Evolutionary conservation across 2,797 vertebrate genomes (phyloP), one percentile per base, ranked within the genome.

Genomic region (Melanitta fusca): DNA sequence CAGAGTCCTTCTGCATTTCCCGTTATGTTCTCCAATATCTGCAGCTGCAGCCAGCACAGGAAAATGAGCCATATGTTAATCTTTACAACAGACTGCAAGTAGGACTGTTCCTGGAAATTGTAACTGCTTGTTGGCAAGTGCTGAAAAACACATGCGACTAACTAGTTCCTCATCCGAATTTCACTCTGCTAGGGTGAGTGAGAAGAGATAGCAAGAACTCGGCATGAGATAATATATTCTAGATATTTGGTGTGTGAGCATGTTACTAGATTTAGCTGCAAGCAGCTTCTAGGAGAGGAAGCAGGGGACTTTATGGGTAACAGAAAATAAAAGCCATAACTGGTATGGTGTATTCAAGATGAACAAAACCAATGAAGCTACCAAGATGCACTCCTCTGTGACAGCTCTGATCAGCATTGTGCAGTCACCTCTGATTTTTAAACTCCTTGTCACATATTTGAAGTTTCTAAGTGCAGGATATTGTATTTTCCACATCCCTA

Each of bases 1-100:
- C 22, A 24, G 34, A 36, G 66, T 24, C 62, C 66, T 65, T 34
- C 61, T 83, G 65, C 10, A 1, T 10, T 88, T 73, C 51, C 54
- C 41, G 38, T 75, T 12, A 17, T 1, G 0, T 6, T 62, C 66
- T 81, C 51, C 84, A 69, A 8, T n/a, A 11, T 13, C 62, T 79
- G 58, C 77, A 84, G 92, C 83, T 78, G 79, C 84, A 92, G 88
- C 39, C 74, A 94, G 64, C 64, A 53, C 64, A 78, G 69, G 57
- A 73, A 71, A 58, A 88, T 18, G 58, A 91, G 66, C 69, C 79
- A 30, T 47, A 17, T 79, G 81, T 74, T 78, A 53, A 87, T 80
- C 38, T 21, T 30, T 19, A 74, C 53, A 82, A 41, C 74, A 94
- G 69, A n/a, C 53, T 73, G 81, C 71, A 92, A 32, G 86, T 4